Base-by-base conservation (phyloP, 2,888 invertebrate genomes). In the Seladonia tumulorum region DNA sequence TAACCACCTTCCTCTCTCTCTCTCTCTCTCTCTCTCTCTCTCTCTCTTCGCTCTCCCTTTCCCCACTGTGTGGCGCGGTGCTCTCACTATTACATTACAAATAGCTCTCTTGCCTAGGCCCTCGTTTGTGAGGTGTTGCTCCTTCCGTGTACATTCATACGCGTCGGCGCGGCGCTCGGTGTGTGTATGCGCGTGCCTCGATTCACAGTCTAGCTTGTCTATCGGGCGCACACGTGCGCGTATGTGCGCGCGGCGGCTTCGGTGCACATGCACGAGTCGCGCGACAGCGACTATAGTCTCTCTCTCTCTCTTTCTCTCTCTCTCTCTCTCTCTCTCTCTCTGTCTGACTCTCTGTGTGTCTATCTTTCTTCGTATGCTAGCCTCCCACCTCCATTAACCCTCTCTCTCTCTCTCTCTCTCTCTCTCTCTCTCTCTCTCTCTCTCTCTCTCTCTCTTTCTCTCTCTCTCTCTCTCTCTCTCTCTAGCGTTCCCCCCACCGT, bases 41-140 rank as follows among this genome's bases (percentile, higher is more conserved):
- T 1, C 35, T 35, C 35, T 35, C 35, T 35, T 2, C 87, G 88
- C 88, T 91, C 90, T 93, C 93, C 93, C 92, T 93, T 93, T 91
- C 92, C 91, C 90, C 90, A 91, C 87, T 89, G 86, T n/a, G n/a
- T n/a, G n/a, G n/a, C n/a, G 88, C 89, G 88, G 88, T 90, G 91
- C 92, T 92, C 93, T 93, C 91, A 89, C 93, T 93, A 91, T 93
- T 92, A 91, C 92, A 93, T 93, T 93, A 93, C 93, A 92, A 93
- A 93, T 93, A 93, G 93, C 92, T 93, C 92, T 92, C 92, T 92
- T 90, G 91, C 92, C 92, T 91, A 92, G 92, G 89, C 85, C 83
- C 86, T 86, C 86, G 86, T 86, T 87, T 89, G 86, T 77, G 89
- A 91, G 90, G 86, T 90, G 90, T 90, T 89, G 83, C 88, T 86